phyloP scores from a whole-genome alignment of 2,888 invertebrate species.

The Isoperla grammatica region DNA sequence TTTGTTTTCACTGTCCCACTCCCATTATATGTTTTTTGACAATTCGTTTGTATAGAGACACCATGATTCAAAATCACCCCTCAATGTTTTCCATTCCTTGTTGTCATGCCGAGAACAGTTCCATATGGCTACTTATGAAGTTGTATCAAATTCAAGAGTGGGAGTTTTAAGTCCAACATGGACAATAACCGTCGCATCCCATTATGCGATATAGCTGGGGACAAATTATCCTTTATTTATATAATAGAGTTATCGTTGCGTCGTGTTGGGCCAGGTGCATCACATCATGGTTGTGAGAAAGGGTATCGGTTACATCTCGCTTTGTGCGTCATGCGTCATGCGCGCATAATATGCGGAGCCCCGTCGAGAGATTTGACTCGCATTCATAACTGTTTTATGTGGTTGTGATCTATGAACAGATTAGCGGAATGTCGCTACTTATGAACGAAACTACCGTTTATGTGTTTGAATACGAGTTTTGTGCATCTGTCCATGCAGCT shows the following conservation, averaged over 20 bases:
- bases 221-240: slow-evolving; percentile 15
- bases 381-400: slow-evolving; percentile 5
- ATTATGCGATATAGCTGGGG: slow-evolving; percentile 3
- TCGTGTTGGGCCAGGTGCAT: slow-evolving; percentile 12
- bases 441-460: background rate
- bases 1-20: background rate
- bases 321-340: slow-evolving; percentile 5
- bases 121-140: slow-evolving; percentile 7
- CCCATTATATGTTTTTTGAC: background rate
- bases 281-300: slow-evolving; percentile 5
- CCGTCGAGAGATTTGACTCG: slow-evolving; percentile 11
- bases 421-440: background rate
- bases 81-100: background rate
- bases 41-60: slow-evolving; percentile 4
- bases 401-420: slow-evolving; percentile 9
- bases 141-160: slow-evolving; percentile 8
- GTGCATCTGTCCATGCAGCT: too few species aligned
- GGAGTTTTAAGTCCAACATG: slow-evolving; percentile 5
- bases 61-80: slow-evolving; percentile 3
- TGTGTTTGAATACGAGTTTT: too few species aligned
- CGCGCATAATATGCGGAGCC: slow-evolving; percentile 5
- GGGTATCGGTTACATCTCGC: slow-evolving; percentile 10
- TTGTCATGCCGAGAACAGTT: background rate
- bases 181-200: slow-evolving; percentile 4
- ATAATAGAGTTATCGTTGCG: slow-evolving; percentile 3